Base-by-base conservation (phyloP, 2,888 invertebrate species). In the Brachyptera risi region DNA sequence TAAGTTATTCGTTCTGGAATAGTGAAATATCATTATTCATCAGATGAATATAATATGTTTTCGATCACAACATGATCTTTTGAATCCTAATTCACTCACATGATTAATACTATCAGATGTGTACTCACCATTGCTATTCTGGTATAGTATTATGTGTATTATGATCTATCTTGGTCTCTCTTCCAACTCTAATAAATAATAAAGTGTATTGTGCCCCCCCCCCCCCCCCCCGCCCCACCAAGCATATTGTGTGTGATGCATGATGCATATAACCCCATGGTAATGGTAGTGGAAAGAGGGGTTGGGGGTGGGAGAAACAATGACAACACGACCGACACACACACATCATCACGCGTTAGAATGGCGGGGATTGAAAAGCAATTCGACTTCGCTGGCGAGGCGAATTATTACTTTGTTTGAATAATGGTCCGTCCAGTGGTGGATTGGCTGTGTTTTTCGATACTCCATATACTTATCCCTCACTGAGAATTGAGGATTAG, bases 391-490 rank as follows among this genome's bases (percentile, higher is more conserved):
- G n/a, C 19, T 21, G 37, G n/a, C 13, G 19, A 37, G 24, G 24
- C 27, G 59, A 59, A 35, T 59, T 54, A 59, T 59, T 26, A 51
- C 59, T 50, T 59, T 50, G 35, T 31, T 50, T 59, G 59, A 59
- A 40, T 51, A 54, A 59, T 40, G 51, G 15, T 19, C 54, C 27
- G 51, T 26, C 13, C 9, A 19, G 17, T 51, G 31, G n/a, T 3
- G 42, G 9, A 4, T 9, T 21, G 42, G 17, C 2, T 1, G 42
- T 42, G 19, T 17, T n/a, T 42, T 7, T 1, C 42, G 2, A 9
- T 42, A n/a, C 4, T 3, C 40, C n/a, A n/a, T n/a, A n/a, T n/a
- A n/a, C n/a, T n/a, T n/a, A n/a, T n/a, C n/a, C n/a, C n/a, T n/a
- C n/a, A n/a, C n/a, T n/a, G n/a, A n/a, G n/a, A n/a, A n/a, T n/a